A percentile compares a stretch with the other conserved stretches of the same genome.
These are phyloP conservation scores for Phoenicopterus ruber DNA, from an alignment of 2,113 vertebrate species.

Conservation along the genomic window DNA sequence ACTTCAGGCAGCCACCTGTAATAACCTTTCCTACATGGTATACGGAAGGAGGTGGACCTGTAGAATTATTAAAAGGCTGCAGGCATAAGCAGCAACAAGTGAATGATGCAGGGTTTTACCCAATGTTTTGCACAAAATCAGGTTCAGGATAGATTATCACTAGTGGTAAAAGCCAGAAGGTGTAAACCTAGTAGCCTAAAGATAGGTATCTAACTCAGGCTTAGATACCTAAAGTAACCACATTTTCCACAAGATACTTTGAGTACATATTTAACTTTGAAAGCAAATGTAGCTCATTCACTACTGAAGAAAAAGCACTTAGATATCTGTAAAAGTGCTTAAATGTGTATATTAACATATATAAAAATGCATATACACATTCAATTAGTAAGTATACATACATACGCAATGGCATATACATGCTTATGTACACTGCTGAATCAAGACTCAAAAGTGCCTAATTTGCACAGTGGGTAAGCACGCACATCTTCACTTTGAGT, in stretches of 20 bases:
- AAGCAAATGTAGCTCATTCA: background rate
- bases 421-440: background rate
- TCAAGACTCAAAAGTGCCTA: background rate
- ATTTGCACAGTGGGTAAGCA: background rate
- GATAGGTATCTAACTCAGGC: background rate
- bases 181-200: background rate
- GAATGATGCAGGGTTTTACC: background rate
- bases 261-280: background rate
- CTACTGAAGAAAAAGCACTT: background rate
- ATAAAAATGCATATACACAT: background rate
- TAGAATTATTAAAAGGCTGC: background rate
- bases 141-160: background rate
- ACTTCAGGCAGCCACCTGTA: background rate
- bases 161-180: background rate
- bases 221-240: background rate
- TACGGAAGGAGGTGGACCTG: background rate
- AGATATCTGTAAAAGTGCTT: background rate
- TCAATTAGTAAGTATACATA: background rate
- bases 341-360: background rate
- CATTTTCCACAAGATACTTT: background rate
- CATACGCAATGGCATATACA: background rate
- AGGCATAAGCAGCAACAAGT: background rate
- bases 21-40: background rate
- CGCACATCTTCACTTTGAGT: background rate
- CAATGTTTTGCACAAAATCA: background rate